Conservation (phyloP, 1,140 invertebrate genomes). For the Maconellicoccus hirsutus region DNA sequence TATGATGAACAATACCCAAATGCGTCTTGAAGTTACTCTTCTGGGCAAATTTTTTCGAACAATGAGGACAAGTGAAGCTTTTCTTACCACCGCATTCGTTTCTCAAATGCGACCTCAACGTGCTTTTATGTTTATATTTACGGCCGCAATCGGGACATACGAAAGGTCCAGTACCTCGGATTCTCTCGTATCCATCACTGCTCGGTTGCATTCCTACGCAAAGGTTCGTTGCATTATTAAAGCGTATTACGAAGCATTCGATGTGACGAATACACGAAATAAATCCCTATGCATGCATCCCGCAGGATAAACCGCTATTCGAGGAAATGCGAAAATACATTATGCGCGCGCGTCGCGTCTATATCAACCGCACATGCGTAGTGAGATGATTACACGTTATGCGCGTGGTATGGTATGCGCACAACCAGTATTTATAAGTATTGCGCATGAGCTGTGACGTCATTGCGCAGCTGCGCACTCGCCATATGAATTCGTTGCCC, state of each 20-base stretch:
- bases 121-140: constrained; percentile 30
- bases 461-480: too few relatives aligned
- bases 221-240: not conserved
- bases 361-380: too few relatives aligned
- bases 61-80: constrained; percentile 38
- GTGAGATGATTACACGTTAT: too few relatives aligned
- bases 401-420: too few relatives aligned
- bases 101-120: constrained; percentile 36
- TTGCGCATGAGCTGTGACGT: too few relatives aligned
- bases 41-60: constrained; percentile 29
- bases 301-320: too few relatives aligned
- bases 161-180: not conserved
- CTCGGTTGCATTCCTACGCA: constrained; percentile 35
- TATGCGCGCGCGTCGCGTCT: too few relatives aligned
- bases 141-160: constrained; percentile 23
- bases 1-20: constrained; percentile 24
- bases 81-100: constrained; percentile 42
- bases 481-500: too few relatives aligned
- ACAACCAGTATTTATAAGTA: too few relatives aligned
- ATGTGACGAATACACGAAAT: too few relatives aligned
- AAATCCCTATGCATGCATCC: too few relatives aligned
- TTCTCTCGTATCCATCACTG: not conserved
- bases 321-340: too few relatives aligned
- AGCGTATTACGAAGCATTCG: not conserved
- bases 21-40: constrained; percentile 25